These are phyloP conservation scores for Polymixis lichenea DNA, from an alignment of 2,888 invertebrate species.

Conservation along the genomic window DNA sequence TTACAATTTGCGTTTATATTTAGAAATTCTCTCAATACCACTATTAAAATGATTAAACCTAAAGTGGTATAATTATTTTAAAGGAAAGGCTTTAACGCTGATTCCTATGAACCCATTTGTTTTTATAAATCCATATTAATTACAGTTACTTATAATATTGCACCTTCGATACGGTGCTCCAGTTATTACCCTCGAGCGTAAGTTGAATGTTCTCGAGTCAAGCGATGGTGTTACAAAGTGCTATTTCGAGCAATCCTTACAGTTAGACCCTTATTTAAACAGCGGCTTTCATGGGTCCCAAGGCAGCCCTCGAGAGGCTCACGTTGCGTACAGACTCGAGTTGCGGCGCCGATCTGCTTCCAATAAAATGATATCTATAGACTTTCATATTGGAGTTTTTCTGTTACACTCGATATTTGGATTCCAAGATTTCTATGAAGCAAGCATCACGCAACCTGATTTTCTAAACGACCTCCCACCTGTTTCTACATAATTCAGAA, in stretches of 20 bases:
- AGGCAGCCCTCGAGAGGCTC: constrained; percentile 71
- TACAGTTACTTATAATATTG: constrained; percentile 31
- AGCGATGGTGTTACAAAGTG: constrained; percentile 64
- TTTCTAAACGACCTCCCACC: constrained; percentile 12
- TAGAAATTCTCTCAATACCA: constrained; percentile 70
- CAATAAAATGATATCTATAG: constrained; percentile 67
- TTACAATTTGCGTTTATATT: constrained; percentile 84
- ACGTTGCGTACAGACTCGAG: constrained; percentile 70
- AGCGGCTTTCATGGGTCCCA: constrained; percentile 72
- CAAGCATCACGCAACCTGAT: constrained; percentile 15
- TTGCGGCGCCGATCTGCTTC: constrained; percentile 69
- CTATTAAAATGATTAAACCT: constrained; percentile 51
- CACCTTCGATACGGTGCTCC: constrained; percentile 41
- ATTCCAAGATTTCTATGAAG: constrained; percentile 22
- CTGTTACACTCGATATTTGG: constrained; percentile 56
- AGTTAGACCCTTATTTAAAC: constrained; percentile 71
- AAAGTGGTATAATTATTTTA: constrained; percentile 33
- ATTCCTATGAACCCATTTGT: constrained; percentile 17
- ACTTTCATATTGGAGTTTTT: constrained; percentile 66
- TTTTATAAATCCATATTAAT: not conserved
- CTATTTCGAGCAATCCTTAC: constrained; percentile 65
- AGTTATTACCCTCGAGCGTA: constrained; percentile 54
- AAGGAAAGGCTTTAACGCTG: constrained; percentile 9
- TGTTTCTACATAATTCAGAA: constrained; percentile 24
- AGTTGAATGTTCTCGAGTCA: constrained; percentile 62